Percentiles rank a stretch among this genome's conserved stretches.
Evolutionary conservation across 2,113 vertebrate species (phyloP).

Genomic region (Ictidomys tridecemlineatus): DNA sequence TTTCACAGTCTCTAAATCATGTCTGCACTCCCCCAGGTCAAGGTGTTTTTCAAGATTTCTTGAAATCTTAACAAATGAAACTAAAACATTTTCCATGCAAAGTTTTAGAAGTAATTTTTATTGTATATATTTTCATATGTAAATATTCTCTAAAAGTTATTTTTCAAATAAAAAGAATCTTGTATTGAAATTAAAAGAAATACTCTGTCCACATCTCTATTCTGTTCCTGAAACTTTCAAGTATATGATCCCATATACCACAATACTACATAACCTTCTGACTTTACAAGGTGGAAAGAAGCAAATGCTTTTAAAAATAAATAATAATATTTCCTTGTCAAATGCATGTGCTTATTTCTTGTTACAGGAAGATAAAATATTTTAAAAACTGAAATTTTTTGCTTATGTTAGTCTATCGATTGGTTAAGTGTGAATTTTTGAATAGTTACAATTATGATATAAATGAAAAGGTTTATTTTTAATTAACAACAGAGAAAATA

Average conservation of each 20-base stretch:
- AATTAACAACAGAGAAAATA: slow-evolving; percentile 48
- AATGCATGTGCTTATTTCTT: slow-evolving; percentile 13
- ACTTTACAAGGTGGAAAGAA: slow-evolving; percentile 6
- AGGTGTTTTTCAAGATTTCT: slow-evolving; percentile 22
- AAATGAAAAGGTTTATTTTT: slow-evolving; percentile 40
- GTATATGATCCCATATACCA: neutral
- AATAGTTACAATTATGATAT: neutral
- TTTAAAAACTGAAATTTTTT: neutral
- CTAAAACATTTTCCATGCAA: neutral
- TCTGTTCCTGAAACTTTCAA: slow-evolving; percentile 42
- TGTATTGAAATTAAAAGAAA: neutral
- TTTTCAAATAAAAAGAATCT: neutral
- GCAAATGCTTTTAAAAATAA: slow-evolving; percentile 52
- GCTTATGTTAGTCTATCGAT: neutral
- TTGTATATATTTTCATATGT: neutral
- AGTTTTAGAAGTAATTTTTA: neutral
- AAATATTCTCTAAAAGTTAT: neutral
- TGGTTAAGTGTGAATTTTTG: neutral
- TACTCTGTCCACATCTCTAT: neutral
- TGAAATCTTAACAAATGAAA: slow-evolving; percentile 9
- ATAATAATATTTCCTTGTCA: slow-evolving; percentile 30
- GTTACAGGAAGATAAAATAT: neutral
- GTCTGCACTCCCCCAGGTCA: neutral
- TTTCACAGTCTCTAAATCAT: slow-evolving; percentile 73
- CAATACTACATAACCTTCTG: neutral